Conservation (phyloP, 1,140 invertebrate species). For the Gonatopus flavifemur region DNA sequence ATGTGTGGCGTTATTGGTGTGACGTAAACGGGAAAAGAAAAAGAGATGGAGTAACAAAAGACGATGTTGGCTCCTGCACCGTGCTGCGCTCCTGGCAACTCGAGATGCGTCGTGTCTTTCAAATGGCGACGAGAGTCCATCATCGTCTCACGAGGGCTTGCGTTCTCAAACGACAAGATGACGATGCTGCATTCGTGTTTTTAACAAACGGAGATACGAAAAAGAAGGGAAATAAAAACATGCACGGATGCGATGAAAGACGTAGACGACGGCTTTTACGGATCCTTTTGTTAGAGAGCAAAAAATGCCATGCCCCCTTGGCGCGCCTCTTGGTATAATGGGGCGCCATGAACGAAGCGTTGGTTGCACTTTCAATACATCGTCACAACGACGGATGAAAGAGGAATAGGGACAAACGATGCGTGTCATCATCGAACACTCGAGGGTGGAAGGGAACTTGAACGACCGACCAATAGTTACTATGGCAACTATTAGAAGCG, state of each 20-base stretch:
- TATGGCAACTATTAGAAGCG: neutral
- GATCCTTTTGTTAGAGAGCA: conserved; percentile 35
- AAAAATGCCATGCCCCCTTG: conserved; percentile 59
- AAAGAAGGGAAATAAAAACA: conserved; percentile 16
- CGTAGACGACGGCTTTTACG: conserved; percentile 20
- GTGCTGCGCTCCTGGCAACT: conserved; percentile 44
- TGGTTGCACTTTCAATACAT: conserved; percentile 42
- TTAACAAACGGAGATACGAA: neutral
- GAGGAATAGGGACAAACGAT: too few species aligned
- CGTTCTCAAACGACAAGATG: conserved; percentile 15
- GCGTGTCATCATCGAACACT: too few species aligned
- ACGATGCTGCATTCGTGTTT: conserved; percentile 8
- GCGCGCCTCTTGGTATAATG: conserved; percentile 57
- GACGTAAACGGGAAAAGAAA: neutral
- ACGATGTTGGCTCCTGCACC: conserved; percentile 32
- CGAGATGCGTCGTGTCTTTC: conserved; percentile 54
- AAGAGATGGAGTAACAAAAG: too few species aligned
- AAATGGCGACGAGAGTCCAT: conserved; percentile 42
- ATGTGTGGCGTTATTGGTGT: conserved; percentile 6
- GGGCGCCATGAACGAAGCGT: conserved; percentile 49
- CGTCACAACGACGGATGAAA: too few species aligned
- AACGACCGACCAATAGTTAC: neutral
- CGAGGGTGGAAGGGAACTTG: too few species aligned
- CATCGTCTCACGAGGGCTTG: conserved; percentile 3
- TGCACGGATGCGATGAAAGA: conserved; percentile 7